Percentiles rank a stretch among this genome's conserved stretches.
phyloP scores from a whole-genome alignment of 2,113 vertebrate species.

The Theristicus caerulescens region DNA sequence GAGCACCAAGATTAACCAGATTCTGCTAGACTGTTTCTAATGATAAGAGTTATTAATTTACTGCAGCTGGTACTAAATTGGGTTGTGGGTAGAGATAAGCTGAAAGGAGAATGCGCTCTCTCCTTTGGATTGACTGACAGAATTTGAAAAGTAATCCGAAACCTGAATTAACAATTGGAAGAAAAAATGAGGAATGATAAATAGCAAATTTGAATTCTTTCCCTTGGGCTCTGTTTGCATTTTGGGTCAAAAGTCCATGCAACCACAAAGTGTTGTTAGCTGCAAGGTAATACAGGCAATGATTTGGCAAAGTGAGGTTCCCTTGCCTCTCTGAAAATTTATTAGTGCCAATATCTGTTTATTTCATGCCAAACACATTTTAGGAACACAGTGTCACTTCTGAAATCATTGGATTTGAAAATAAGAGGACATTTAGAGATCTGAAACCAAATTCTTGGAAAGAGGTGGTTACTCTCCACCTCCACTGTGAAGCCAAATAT shows the following conservation, averaged over 20 bases:
- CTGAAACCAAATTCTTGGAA: constrained; percentile 35
- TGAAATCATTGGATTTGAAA: constrained; percentile 8
- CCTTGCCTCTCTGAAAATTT: neutral
- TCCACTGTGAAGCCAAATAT: constrained; percentile 16
- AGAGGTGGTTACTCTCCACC: neutral
- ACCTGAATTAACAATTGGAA: neutral
- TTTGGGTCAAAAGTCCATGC: neutral
- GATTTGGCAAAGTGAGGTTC: neutral
- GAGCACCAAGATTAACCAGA: neutral
- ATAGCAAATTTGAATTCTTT: neutral
- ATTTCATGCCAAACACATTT: neutral
- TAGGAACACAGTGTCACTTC: neutral
- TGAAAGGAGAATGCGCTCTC: neutral
- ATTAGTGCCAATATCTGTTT: neutral
- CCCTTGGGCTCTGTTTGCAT: neutral
- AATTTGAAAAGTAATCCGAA: neutral
- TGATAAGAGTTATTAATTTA: neutral
- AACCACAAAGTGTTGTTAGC: neutral
- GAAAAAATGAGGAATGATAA: neutral
- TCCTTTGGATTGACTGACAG: neutral
- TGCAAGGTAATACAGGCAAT: neutral
- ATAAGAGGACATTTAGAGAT: neutral
- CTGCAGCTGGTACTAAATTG: neutral
- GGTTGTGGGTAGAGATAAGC: neutral
- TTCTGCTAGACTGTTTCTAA: neutral